Evolutionary conservation across 2,113 vertebrate genomes (phyloP).

Genomic region (Lepisosteus osseus): DNA sequence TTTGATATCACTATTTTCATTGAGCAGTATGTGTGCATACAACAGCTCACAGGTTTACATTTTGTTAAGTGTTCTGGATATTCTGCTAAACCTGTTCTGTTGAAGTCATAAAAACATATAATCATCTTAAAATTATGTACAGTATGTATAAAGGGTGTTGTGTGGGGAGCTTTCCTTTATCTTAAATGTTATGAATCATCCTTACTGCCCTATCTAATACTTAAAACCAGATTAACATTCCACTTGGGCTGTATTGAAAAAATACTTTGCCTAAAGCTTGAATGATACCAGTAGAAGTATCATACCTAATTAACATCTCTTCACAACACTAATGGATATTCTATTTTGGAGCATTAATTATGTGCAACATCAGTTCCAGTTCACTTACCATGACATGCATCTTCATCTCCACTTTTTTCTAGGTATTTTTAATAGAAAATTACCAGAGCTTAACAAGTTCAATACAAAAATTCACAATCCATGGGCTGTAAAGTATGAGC

Average conservation of each 20-base stretch:
- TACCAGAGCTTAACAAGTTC: conserved; percentile 1
- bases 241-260: background rate
- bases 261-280: conserved; percentile 44
- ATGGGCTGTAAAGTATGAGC: background rate
- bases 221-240: background rate
- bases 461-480: background rate
- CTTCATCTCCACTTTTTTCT: conserved; percentile 44
- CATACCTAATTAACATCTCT: conserved; percentile 67
- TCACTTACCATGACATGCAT: conserved; percentile 60
- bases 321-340: conserved; percentile 63
- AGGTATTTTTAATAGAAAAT: conserved; percentile 2
- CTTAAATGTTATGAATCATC: background rate
- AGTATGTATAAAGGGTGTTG: too few relatives aligned
- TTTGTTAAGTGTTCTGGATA: too few relatives aligned
- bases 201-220: background rate
- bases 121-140: too few relatives aligned
- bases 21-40: too few relatives aligned
- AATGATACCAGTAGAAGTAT: conserved; percentile 62
- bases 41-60: too few relatives aligned
- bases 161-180: background rate
- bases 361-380: conserved; percentile 63
- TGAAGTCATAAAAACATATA: too few relatives aligned
- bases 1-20: too few relatives aligned
- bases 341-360: conserved; percentile 70
- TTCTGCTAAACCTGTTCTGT: too few relatives aligned